Conservation (phyloP, 2,888 invertebrate species). For the Xestia rhomboidea region DNA sequence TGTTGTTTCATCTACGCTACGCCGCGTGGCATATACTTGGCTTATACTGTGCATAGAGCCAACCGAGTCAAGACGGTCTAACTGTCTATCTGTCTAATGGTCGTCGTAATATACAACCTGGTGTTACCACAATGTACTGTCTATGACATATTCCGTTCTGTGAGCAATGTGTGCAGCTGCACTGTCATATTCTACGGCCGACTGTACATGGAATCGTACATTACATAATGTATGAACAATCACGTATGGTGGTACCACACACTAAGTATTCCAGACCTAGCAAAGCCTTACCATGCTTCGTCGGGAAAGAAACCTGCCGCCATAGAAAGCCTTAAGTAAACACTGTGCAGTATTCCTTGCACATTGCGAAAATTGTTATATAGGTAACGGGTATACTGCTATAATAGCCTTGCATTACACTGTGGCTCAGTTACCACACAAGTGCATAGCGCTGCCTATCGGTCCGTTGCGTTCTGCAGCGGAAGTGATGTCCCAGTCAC, state of each 20-base stretch:
- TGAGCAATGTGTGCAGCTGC: slow-evolving; percentile 24
- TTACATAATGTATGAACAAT: slow-evolving; percentile 47
- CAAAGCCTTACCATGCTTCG: slow-evolving; percentile 7
- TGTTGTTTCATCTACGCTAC: background rate
- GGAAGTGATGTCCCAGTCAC: slow-evolving; percentile 85
- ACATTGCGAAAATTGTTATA: slow-evolving; percentile 30
- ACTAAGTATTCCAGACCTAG: slow-evolving; percentile 6
- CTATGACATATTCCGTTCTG: background rate
- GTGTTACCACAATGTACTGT: background rate
- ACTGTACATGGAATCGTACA: slow-evolving; percentile 35
- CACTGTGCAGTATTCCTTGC: slow-evolving; percentile 28
- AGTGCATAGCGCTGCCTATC: slow-evolving; percentile 48
- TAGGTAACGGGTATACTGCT: slow-evolving; percentile 35
- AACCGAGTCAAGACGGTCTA: background rate
- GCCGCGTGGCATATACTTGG: background rate
- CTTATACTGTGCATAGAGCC: background rate
- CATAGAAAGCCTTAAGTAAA: background rate
- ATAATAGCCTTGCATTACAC: slow-evolving; percentile 20
- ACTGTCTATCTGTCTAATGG: background rate
- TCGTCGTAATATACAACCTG: too few species aligned
- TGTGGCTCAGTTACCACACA: slow-evolving; percentile 35
- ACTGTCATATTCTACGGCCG: slow-evolving; percentile 14
- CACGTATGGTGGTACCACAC: slow-evolving; percentile 11
- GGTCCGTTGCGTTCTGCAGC: slow-evolving; percentile 68
- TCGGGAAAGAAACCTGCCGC: slow-evolving; percentile 14